Evolutionary conservation across 2,888 invertebrate genomes (phyloP).

Genomic region (Sthenelais limicola): DNA sequence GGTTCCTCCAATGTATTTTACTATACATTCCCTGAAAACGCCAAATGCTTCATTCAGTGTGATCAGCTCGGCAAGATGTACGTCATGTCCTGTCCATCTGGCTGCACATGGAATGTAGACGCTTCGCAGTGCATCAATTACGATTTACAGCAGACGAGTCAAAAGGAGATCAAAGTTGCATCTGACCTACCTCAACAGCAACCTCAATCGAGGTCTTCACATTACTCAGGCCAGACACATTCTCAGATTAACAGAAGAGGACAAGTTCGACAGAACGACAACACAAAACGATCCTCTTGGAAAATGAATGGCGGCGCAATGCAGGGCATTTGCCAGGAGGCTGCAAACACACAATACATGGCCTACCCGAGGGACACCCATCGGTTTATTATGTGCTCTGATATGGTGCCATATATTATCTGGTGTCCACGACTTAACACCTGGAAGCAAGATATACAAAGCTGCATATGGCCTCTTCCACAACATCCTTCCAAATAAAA

Average conservation of each 20-base stretch:
- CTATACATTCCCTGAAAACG: conserved; percentile 54
- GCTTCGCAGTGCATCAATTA: conserved; percentile 51
- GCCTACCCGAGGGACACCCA: conserved; percentile 24
- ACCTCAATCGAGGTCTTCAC: not conserved
- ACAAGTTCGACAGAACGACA: too few species aligned
- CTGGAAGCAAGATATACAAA: conserved; percentile 32
- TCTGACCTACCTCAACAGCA: too few species aligned
- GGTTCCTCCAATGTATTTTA: conserved; percentile 35
- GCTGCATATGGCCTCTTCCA: conserved; percentile 39
- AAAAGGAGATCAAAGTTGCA: too few species aligned
- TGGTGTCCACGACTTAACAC: conserved; percentile 32
- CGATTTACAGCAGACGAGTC: too few species aligned
- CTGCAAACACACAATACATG: too few species aligned
- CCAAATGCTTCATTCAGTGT: conserved; percentile 60
- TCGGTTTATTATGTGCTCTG: conserved; percentile 43
- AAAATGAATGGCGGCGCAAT: too few species aligned
- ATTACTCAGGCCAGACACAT: not conserved
- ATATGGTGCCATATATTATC: conserved; percentile 40
- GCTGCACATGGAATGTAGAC: conserved; percentile 55
- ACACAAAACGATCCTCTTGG: too few species aligned
- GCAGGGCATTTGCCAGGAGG: too few species aligned
- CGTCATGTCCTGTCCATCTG: conserved; percentile 51
- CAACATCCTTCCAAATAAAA: too few species aligned
- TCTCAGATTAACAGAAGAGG: too few species aligned
- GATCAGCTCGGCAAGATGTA: conserved; percentile 59